Evolutionary conservation across 2,797 vertebrate genomes (phyloP), one percentile per base, ranked within the genome.

Genomic region (Apogon hyalosoma): DNA sequence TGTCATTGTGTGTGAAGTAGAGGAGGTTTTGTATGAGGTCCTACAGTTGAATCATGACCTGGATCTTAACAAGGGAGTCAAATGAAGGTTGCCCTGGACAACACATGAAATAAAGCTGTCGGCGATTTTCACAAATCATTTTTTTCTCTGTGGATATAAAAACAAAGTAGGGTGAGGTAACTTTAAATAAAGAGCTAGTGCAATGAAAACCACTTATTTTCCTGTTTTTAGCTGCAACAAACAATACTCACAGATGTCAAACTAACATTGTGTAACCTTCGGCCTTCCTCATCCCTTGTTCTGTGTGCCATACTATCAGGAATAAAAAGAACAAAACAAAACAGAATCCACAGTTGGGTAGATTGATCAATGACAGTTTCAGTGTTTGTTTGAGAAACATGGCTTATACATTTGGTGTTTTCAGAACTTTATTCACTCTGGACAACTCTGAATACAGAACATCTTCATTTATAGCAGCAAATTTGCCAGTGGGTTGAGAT

Each of bases 11-110:
- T 71, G 85, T 82, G 86, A 87, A 85, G 79, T 69, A 74, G 73
- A 77, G 79, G 62, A 68, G 82, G 75, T 68, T 68, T 77, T 51
- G 69, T 76, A 79, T 61, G 79, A 69, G 71, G 81, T 78, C 79
- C 73, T 48, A 67, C 80, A 64, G 69, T 61, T 84, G 58, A 24
- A 62, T 66, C 84, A 83, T 87, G 90, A 89, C 88, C 86, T 84
- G 92, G 84, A 87, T 91, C 80, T 84, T 90, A 91, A 94, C 91
- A 88, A 92, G 85, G 46, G 47, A 61, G 75, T 69, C 72, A 64
- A 87, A 93, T 93, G 92, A 80, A 94, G 93, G 92, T 39, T 12
- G 48, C 36, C 58, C 69, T 38, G 69, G 69, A 85, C 77, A 79
- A 73, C 78, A 81, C 75, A 51, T 53, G 50, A 64, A 56, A 64